Percentiles rank a stretch among this genome's conserved stretches.
Evolutionary conservation across 1,140 invertebrate genomes (phyloP).

Genomic region (Bombus sylvicola): DNA sequence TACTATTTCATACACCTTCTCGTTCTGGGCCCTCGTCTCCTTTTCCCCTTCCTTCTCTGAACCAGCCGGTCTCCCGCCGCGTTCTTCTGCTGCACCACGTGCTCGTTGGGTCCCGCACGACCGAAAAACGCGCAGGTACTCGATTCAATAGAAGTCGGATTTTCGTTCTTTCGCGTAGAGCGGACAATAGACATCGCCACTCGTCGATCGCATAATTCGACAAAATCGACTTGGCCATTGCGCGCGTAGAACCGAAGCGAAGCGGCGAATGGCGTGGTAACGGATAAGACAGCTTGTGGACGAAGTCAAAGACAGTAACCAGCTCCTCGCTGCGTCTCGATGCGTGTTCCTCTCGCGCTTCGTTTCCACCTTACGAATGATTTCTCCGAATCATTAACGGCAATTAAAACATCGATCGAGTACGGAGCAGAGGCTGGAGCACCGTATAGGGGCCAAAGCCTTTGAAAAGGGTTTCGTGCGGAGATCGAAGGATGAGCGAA

Average conservation of each 20-base stretch:
- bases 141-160: background rate
- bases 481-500: slow-evolving; percentile 53
- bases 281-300: slow-evolving; percentile 20
- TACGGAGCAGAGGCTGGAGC: slow-evolving; percentile 46
- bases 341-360: background rate
- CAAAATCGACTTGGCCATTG: no score
- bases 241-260: no score
- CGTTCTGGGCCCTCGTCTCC: slow-evolving; percentile 1
- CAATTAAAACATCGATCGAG: slow-evolving; percentile 75
- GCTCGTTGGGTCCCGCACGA: slow-evolving; percentile 24
- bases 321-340: background rate
- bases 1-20: slow-evolving; percentile 70
- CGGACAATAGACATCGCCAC: background rate
- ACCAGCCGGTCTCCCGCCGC: slow-evolving; percentile 31
- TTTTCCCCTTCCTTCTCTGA: slow-evolving; percentile 29
- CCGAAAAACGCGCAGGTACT: slow-evolving; percentile 14
- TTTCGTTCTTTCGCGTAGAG: background rate
- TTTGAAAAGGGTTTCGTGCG: slow-evolving; percentile 57
- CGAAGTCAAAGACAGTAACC: slow-evolving; percentile 48
- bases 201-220: slow-evolving; percentile 7
- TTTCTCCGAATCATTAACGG: slow-evolving; percentile 73
- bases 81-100: slow-evolving; percentile 17
- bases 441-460: slow-evolving; percentile 28
- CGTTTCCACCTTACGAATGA: slow-evolving; percentile 46
- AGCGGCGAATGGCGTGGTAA: no score